Evolutionary conservation across 2,113 vertebrate species (phyloP), one percentile per base, ranked within the genome.

Genomic region (Petromus typicus): DNA sequence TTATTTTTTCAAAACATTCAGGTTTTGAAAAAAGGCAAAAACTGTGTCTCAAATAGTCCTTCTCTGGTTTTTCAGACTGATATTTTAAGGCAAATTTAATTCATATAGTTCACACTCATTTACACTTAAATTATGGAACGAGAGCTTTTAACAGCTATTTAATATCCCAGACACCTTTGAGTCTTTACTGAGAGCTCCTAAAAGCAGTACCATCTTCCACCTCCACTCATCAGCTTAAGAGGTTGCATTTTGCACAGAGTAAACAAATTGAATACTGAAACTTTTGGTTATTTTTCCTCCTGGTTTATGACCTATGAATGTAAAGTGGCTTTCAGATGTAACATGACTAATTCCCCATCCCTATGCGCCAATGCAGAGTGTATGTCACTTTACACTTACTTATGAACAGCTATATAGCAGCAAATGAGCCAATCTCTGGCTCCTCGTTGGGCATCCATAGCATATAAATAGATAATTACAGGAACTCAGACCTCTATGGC

Each of bases 181-280:
- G 96, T 94, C 93, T 95, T 86, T 92, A 92, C 96, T 95, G 88
- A 71, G 79, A 96, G 90, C 84, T 93, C 81, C 94, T 91, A 86
- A 90, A 97, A 94, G 96, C 89, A 64, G 63, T 95, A 90, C 78
- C 78, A 32, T 94, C 80, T 81, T 71, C 51, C 45, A 86, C 80
- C 94, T 94, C 89, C 37, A 93, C 94, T 97, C 96, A 93, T 95
- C 96, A 92, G 91, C 34, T 57, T 76, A 97, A 97, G 96, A 96
- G 96, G 84, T 11, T 94, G 84, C 89, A 93, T 94, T 98, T 96
- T 94, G 93, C 94, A 97, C 86, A 40, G 94, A 95, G 91, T 93
- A 96, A 98, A 98, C 96, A 97, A 97, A 97, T 97, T 97, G 96
- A 97, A 97, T 97, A 91, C 84, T 85, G 91, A 98, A 97, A 96